A percentile compares a stretch with the other conserved stretches of the same genome.
These are phyloP conservation scores for Arremon aurantiirostris DNA, from an alignment of 2,797 vertebrate genomes.

Conservation along the genomic window DNA sequence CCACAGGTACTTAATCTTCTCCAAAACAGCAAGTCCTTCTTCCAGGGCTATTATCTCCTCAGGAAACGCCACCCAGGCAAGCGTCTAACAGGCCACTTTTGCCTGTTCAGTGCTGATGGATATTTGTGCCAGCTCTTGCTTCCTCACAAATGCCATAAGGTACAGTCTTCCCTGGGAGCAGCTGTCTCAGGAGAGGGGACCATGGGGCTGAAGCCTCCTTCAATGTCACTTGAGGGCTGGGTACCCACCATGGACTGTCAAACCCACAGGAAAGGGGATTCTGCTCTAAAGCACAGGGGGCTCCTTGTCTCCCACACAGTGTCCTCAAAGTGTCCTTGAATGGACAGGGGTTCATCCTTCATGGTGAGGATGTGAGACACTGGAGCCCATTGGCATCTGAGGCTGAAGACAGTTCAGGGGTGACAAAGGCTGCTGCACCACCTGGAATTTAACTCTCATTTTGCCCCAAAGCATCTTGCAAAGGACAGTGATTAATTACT, in stretches of 20 bases:
- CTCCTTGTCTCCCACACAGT: neutral
- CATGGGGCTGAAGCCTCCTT: neutral
- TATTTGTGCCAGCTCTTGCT: neutral
- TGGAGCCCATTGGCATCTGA: neutral
- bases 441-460: neutral
- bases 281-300: neutral
- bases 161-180: neutral
- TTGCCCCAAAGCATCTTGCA: neutral
- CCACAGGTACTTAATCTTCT: constrained; percentile 38
- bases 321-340: neutral
- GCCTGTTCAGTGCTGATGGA: neutral
- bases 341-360: neutral
- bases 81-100: neutral
- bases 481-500: neutral
- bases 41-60: neutral
- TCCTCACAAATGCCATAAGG: neutral
- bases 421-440: neutral
- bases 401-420: neutral
- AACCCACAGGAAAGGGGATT: neutral
- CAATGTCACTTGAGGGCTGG: neutral
- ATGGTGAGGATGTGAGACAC: neutral
- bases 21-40: constrained; percentile 43
- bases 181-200: neutral
- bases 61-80: neutral
- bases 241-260: neutral